Percentiles rank a stretch among this genome's conserved stretches.
These are phyloP conservation scores for Drosophila guanche DNA, from an alignment of 1,140 invertebrate genomes.

Conservation along the genomic window DNA sequence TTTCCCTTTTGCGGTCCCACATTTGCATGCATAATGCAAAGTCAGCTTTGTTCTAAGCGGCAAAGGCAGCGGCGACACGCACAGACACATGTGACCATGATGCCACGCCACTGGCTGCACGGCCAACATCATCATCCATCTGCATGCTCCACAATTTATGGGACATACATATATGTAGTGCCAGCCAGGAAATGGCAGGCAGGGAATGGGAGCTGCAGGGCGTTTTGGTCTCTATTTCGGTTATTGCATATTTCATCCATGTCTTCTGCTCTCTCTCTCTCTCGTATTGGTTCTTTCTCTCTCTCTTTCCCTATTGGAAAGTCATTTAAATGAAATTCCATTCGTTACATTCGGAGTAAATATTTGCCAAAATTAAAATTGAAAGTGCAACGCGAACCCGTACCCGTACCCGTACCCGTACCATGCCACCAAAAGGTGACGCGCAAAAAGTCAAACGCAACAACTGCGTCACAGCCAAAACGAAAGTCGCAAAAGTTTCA, in stretches of 20 bases:
- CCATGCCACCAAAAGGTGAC: conserved; percentile 11
- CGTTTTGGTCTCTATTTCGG: conserved; percentile 55
- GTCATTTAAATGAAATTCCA: conserved; percentile 58
- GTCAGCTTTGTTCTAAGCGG: conserved; percentile 53
- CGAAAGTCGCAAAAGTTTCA: conserved; percentile 31
- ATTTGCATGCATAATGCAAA: conserved; percentile 76
- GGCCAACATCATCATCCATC: conserved; percentile 40
- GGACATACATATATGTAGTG: conserved; percentile 16
- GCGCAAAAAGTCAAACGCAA: no score
- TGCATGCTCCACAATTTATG: conserved; percentile 59
- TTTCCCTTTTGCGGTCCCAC: not conserved
- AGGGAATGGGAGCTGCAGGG: conserved; percentile 9
- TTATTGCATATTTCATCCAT: conserved; percentile 68
- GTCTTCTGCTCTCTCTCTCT: conserved; percentile 16
- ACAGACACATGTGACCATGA: conserved; percentile 43
- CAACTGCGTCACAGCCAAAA: conserved; percentile 48
- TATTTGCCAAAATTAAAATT: conserved; percentile 29
- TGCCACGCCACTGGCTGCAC: conserved; percentile 19
- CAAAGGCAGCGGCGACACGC: conserved; percentile 4
- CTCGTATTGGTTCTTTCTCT: conserved; percentile 12
- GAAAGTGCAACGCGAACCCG: conserved; percentile 38
- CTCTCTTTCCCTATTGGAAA: conserved; percentile 38
- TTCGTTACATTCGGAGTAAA: conserved; percentile 31
- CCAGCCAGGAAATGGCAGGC: conserved; percentile 5
- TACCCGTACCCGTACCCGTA: not conserved